Base-by-base conservation (phyloP, 2,113 vertebrate species). In the Micronycteris hirsuta region DNA sequence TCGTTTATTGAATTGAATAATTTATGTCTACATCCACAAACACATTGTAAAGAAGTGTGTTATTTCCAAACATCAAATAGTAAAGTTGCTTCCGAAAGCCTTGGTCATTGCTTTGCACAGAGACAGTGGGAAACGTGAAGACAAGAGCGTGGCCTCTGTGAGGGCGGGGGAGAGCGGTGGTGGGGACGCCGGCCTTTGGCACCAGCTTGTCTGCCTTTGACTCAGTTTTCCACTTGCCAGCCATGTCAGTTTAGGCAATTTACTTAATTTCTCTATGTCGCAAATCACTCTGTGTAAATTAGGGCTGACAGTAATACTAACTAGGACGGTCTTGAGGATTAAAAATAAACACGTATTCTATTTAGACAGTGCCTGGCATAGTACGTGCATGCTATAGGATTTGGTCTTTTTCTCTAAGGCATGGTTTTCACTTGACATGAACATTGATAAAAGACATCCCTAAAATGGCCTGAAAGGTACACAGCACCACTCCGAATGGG, bases 1-100 rank as follows among this genome's bases (percentile, higher is more conserved):
- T 16, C 68, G 68, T 70, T 82, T 78, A 65, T 63, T 76, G 38
- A 80, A 76, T 82, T 33, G 26, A 93, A 65, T 95, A 41, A 63
- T 89, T 95, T 81, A 56, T 49, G 10, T 77, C 19, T 63, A 33
- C 41, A 19, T 95, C 58, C 33, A 22, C 24, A 82, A 80, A 84
- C 24, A 74, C 84, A 84, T 94, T 80, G 56, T 26, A 38, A 87
- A 94, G 49, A 80, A 31, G 22, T 31, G 10, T 87, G 15, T 70
- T 89, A 74, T 93, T 97, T 91, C n/a, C 17, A 89, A 82, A 88
- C 24, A 14, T 96, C 45, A n/a, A 38, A 81, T 2, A 65, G 41
- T n/a, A 45, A 97, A 93, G 49, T 26, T 82, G 5, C 77, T 92
- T 96, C 84, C 0, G 1, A 85, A 77, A 78, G 65, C 10, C 41